These are phyloP conservation scores for Sclerurus mexicanus DNA, from an alignment of 2,113 vertebrate species.

Conservation along the genomic window DNA sequence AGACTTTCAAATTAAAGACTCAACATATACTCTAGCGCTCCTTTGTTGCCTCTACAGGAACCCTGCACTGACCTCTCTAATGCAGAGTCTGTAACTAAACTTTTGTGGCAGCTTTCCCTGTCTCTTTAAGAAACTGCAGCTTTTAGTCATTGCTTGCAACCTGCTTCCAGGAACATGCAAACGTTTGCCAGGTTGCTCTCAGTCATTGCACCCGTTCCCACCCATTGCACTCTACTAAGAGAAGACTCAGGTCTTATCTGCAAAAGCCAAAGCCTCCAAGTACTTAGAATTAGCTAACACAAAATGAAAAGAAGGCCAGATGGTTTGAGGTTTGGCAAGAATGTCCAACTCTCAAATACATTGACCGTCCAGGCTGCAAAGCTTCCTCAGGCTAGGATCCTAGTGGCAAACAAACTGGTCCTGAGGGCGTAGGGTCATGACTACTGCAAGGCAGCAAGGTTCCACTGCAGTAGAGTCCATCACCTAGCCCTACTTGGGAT, in stretches of 20 bases:
- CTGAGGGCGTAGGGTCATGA: no score
- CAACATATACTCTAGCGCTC: not conserved
- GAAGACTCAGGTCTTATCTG: not conserved
- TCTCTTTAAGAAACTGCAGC: not conserved
- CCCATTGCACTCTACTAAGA: not conserved
- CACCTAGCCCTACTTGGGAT: not conserved
- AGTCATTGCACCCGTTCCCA: not conserved
- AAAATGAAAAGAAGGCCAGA: not conserved
- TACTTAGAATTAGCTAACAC: not conserved
- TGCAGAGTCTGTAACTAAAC: not conserved
- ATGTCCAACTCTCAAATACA: not conserved
- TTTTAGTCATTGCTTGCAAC: not conserved
- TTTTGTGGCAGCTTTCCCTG: not conserved
- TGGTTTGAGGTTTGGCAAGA: not conserved
- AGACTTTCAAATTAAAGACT: not conserved
- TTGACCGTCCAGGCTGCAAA: not conserved
- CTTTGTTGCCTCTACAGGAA: not conserved
- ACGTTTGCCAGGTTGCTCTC: not conserved
- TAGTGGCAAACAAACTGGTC: not conserved
- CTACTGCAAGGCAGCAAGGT: not conserved
- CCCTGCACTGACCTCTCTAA: not conserved
- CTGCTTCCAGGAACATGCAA: not conserved
- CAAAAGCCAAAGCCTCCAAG: not conserved
- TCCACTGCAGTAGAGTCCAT: not conserved
- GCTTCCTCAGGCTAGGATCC: not conserved